A percentile compares a stretch with the other conserved stretches of the same genome.
These are phyloP conservation scores for Mesorhabditis spiculigera DNA, from an alignment of 2,888 invertebrate genomes.

Conservation along the genomic window DNA sequence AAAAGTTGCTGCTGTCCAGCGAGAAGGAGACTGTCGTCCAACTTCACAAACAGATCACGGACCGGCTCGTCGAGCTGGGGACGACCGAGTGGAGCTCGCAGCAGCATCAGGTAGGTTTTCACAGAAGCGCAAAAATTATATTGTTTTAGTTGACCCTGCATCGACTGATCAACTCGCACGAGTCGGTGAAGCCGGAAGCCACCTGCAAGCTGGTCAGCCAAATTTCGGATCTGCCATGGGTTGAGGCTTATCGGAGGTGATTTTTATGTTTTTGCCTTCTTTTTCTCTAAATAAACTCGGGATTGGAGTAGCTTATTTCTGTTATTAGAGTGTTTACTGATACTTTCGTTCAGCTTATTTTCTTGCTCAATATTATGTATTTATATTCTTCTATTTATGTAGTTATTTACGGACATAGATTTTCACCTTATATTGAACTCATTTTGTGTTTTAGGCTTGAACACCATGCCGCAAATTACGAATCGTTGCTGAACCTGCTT, in stretches of 20 bases:
- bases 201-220: conserved; percentile 27
- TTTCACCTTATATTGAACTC: too few relatives aligned
- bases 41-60: conserved; percentile 27
- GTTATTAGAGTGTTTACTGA: too few relatives aligned
- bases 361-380: too few relatives aligned
- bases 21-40: conserved; percentile 23
- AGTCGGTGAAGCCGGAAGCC: conserved; percentile 34
- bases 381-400: too few relatives aligned
- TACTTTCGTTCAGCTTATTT: too few relatives aligned
- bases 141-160: conserved; percentile 22
- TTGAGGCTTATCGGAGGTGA: neutral
- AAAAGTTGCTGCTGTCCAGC: conserved; percentile 30
- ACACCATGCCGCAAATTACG: conserved; percentile 16
- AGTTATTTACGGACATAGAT: too few relatives aligned
- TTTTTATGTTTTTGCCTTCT: too few relatives aligned
- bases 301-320: too few relatives aligned
- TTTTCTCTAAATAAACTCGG: too few relatives aligned
- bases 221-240: conserved; percentile 17
- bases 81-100: conserved; percentile 28
- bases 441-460: conserved; percentile 13
- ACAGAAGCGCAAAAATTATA: neutral
- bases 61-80: conserved; percentile 27
- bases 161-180: conserved; percentile 26
- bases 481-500: conserved; percentile 12
- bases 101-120: conserved; percentile 34